Evolutionary conservation across 1,140 invertebrate species (phyloP).

Genomic region (Papilio glaucus): DNA sequence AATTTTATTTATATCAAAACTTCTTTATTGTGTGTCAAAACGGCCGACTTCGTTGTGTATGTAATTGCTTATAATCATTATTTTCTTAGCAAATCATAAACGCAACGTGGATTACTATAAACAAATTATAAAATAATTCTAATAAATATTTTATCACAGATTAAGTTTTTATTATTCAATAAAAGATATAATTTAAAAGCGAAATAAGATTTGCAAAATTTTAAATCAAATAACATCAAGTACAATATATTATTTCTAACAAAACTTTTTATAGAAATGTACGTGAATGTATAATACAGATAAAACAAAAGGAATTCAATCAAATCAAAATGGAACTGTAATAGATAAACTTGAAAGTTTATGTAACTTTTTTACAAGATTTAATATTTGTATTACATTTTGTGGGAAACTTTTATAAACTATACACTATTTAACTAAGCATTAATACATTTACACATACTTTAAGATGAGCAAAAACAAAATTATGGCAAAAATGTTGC

Average conservation of each 20-base stretch:
- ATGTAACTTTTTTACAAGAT: not conserved
- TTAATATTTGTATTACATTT: not conserved
- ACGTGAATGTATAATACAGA: not conserved
- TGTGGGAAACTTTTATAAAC: not conserved
- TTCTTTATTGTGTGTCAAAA: not conserved
- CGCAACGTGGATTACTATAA: not conserved
- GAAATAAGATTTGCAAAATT: not conserved
- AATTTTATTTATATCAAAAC: constrained; percentile 24
- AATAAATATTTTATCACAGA: not conserved
- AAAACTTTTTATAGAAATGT: not conserved
- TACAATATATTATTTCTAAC: not conserved
- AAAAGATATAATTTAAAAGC: not conserved
- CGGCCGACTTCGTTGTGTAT: not conserved
- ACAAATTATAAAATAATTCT: not conserved
- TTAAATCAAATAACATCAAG: not conserved
- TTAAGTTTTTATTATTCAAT: not conserved
- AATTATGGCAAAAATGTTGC: not conserved
- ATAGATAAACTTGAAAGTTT: not conserved
- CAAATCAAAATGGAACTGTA: not conserved
- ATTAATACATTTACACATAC: not conserved
- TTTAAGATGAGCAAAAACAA: not conserved
- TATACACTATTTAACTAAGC: not conserved
- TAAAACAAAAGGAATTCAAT: not conserved
- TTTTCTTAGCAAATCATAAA: not conserved
- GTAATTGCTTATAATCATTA: not conserved